Conservation (phyloP, 2,113 vertebrate genomes). For the Podarcis raffonei region DNA sequence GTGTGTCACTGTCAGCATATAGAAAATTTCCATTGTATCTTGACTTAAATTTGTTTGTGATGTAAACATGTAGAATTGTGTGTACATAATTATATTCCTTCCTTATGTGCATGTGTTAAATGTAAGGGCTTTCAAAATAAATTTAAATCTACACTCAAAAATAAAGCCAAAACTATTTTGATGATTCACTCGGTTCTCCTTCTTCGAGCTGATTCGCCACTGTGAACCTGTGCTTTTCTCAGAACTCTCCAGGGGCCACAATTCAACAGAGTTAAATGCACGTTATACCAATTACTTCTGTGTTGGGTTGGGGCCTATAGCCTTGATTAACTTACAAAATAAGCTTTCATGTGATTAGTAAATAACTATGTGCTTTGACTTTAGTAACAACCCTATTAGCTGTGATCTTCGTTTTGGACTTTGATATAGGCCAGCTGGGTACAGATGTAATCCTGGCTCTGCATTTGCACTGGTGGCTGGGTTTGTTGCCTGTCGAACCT, state of each 20-base stretch:
- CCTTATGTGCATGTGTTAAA: fast-evolving
- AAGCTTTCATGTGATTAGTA: not conserved
- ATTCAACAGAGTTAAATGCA: not conserved
- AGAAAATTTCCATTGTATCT: not conserved
- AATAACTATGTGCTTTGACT: not conserved
- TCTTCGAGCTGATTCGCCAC: fast-evolving
- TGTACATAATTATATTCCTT: fast-evolving
- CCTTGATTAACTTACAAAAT: not conserved
- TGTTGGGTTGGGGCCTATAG: not conserved
- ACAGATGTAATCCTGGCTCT: not conserved
- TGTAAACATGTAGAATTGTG: not conserved
- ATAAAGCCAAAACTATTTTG: not conserved
- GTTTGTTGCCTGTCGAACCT: not conserved
- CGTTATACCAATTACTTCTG: not conserved
- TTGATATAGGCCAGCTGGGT: not conserved
- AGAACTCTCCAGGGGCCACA: not conserved
- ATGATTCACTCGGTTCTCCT: not conserved
- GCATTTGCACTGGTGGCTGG: not conserved
- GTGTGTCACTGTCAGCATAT: not conserved
- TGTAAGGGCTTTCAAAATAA: not conserved
- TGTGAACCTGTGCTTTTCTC: not conserved
- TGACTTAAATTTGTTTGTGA: not conserved
- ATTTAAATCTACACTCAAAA: not conserved
- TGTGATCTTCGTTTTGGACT: not conserved
- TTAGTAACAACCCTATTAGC: not conserved